A percentile compares a stretch with the other conserved stretches of the same genome.
phyloP scores from a whole-genome alignment of 2,888 invertebrate genomes.

The Euzophera pinguis region DNA sequence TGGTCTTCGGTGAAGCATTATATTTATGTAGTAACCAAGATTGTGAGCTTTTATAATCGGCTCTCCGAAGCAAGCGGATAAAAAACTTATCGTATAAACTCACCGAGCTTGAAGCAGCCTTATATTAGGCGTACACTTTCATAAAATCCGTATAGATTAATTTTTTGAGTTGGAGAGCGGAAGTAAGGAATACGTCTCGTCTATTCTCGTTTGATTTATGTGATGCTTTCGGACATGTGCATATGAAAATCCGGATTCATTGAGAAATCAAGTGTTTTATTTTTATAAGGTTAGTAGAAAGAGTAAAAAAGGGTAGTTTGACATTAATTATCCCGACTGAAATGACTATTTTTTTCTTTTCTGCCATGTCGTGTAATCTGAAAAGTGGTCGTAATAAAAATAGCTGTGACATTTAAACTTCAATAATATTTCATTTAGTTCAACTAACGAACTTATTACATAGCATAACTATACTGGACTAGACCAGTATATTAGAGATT shows the following conservation, averaged over 20 bases:
- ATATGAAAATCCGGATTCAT: constrained; percentile 32
- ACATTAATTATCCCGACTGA: no score
- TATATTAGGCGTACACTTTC: constrained; percentile 42
- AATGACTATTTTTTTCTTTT: no score
- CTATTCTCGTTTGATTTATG: constrained; percentile 75
- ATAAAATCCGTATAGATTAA: constrained; percentile 49
- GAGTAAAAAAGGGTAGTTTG: not conserved
- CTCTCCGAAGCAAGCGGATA: constrained; percentile 34
- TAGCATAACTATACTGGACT: no score
- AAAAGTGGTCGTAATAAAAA: no score
- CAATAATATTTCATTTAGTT: no score
- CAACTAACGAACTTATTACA: no score
- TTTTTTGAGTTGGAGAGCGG: constrained; percentile 63
- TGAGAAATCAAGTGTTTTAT: not conserved
- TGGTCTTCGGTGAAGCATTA: not conserved
- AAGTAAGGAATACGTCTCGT: constrained; percentile 51
- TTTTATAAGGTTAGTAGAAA: not conserved
- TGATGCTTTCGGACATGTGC: constrained; percentile 47
- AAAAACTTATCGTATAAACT: constrained; percentile 36
- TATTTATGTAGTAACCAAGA: not conserved
- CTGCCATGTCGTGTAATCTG: no score
- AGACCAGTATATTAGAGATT: no score
- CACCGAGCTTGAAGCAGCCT: constrained; percentile 34
- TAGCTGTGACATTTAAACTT: no score
- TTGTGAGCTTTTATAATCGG: constrained; percentile 24